Evolutionary conservation across 2,797 vertebrate species (phyloP), one percentile per base, ranked within the genome.

Genomic region (Cercopithecus neglectus): DNA sequence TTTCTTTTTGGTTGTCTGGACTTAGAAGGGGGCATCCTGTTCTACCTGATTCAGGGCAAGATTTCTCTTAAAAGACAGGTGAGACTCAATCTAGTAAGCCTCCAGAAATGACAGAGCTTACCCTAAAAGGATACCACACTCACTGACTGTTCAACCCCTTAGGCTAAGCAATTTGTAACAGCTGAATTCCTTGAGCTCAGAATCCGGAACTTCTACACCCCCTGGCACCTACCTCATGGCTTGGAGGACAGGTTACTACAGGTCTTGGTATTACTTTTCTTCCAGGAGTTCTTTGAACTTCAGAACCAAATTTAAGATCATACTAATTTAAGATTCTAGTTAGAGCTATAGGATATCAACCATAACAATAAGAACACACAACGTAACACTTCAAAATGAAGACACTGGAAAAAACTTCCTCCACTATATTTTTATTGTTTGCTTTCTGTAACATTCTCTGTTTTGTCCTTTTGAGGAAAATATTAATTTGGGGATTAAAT

Each of bases 131-230:
- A 67, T 26, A 48, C 33, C 61, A 0, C 0, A 10, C 61, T 78
- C 53, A 22, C 82, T 53, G n/a, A 19, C 83, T 90, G 4, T 26
- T 55, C 55, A 67, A 22, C 24, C 72, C 95, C 46, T 30, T 16
- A 41, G 96, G 95, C 85, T 83, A 74, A 78, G 85, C 36, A 39
- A 16, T 91, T 91, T 41, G 55, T 94, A 83, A 61, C 22, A 86
- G 50, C 76, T 92, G 78, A 94, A 88, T 97, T 94, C 93, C 93
- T 92, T 39, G 39, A 91, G 36, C 89, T 95, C 67, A 84, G 50
- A 90, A 48, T 44, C 91, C 81, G 85, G 91, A 89, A 94, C 39
- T 81, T 72, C 85, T 85, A 14, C 48, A 41, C 46, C n/a, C 19
- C 53, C 50, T 21, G 64, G 82, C 36, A 17, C 44, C 78, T 91